phyloP scores from a whole-genome alignment of 2,113 vertebrate species.

The Ptyas mucosa region DNA sequence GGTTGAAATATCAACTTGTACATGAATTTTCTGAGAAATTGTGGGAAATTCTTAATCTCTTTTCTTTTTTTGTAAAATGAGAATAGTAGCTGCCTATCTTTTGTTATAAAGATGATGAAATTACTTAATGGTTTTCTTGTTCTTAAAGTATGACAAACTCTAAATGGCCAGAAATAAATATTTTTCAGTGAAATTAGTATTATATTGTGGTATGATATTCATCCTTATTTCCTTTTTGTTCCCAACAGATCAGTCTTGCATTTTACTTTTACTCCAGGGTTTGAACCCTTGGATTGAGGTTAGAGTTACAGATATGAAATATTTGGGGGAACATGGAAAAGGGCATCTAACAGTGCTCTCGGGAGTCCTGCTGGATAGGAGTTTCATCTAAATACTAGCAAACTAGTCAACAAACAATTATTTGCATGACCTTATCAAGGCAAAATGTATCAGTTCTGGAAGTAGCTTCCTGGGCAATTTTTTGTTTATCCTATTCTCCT shows the following conservation, averaged over 20 bases:
- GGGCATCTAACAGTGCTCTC: not conserved
- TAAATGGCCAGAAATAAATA: not conserved
- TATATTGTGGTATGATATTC: not conserved
- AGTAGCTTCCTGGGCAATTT: not conserved
- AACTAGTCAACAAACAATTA: not conserved
- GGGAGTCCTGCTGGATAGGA: not conserved
- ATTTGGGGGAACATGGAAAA: not conserved
- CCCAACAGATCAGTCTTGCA: not conserved
- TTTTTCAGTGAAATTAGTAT: not conserved
- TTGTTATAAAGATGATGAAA: not conserved
- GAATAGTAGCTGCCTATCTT: not conserved
- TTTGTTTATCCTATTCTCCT: not conserved
- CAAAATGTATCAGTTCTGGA: not conserved
- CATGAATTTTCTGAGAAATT: not conserved
- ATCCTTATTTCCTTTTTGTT: not conserved
- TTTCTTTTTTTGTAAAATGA: not conserved
- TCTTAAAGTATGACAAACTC: not conserved
- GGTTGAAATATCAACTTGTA: not conserved
- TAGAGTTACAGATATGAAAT: not conserved
- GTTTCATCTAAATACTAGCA: not conserved
- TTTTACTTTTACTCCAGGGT: not conserved
- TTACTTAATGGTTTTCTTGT: not conserved
- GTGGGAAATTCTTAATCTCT: not conserved
- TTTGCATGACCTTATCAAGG: not conserved
- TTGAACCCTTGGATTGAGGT: not conserved